Conservation (phyloP, 2,113 vertebrate genomes). For the Peucedramus taeniatus region DNA sequence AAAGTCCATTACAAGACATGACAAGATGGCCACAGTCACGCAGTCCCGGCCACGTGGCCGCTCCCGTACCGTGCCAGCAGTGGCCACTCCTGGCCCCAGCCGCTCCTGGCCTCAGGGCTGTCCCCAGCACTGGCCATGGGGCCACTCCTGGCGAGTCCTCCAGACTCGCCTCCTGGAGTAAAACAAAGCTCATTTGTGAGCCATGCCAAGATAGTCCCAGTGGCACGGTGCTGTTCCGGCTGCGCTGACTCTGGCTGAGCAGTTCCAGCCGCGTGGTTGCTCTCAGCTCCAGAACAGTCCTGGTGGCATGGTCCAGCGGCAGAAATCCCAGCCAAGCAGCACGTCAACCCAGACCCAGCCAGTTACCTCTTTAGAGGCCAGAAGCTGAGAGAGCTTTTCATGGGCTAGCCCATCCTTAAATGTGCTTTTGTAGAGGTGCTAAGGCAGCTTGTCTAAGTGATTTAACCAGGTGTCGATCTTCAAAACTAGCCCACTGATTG, state of each 20-base stretch:
- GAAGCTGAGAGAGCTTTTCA: not conserved
- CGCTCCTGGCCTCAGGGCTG: not conserved
- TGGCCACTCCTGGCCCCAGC: not conserved
- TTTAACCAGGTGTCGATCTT: not conserved
- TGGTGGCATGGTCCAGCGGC: not conserved
- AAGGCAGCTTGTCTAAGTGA: not conserved
- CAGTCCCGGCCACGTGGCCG: not conserved
- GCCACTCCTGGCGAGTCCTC: no score
- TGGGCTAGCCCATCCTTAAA: accelerated
- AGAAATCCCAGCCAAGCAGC: not conserved
- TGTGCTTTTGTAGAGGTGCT: not conserved
- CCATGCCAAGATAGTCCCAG: not conserved
- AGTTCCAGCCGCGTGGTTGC: not conserved
- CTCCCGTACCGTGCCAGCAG: accelerated
- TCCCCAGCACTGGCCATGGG: not conserved
- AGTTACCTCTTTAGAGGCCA: accelerated
- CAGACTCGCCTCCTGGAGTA: no score
- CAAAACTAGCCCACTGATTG: not conserved
- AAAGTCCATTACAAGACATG: not conserved
- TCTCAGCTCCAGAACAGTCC: not conserved
- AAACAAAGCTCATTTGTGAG: not conserved
- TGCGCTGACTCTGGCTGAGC: not conserved
- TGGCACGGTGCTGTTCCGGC: accelerated
- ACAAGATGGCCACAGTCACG: accelerated
- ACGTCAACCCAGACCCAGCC: not conserved